Evolutionary conservation across 2,113 vertebrate species (phyloP), one percentile per base, ranked within the genome.

Genomic region (Pterocles gutturalis): DNA sequence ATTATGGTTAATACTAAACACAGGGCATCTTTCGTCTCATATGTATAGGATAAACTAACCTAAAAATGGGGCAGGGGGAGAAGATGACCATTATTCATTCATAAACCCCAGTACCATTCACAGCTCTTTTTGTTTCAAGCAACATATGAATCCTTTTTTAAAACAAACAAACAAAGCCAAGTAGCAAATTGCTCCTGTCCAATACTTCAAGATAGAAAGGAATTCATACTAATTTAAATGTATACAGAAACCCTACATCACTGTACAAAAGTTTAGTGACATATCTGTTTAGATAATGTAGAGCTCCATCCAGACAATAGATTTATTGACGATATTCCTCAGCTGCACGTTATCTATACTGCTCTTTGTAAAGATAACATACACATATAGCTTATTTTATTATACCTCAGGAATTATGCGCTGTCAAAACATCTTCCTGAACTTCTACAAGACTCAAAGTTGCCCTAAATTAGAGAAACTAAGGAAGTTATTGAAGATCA

Each of bases 1-100:
- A 99, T 98, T 48, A 98, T 97, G 90, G 98, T 99, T 43, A 99
- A 95, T 77, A 99, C 98, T 97, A 99, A 94, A 97, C 98, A 99
- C 85, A 99, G 95, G 73, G 97, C 91, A 57, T 98, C 98, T 80
- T 96, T 98, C 3, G 98, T 99, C 85, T 99, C 98, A 22, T 98
- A 99, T 2, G 98, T 96, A 81, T 99, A 99, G 82, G 98, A 97
- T 90, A 99, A 96, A 94, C 97, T 98, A 95, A 99, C 98, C 98
- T 99, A 67, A 62, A 97, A 92, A 75, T 4, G 2, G 17, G n/a
- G 51, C 7, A 88, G n/a, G 49, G 15, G 18, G 12, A 96, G 77
- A 95, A 71, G 19, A 54, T 0, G 4, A 77, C 25, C 33, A 43
- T 94, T 94, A 95, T 21, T 89, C 29, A 73, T 45, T 80, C 64